phyloP scores from a whole-genome alignment of 1,140 invertebrate genomes.

The Procambarus virginalis region DNA sequence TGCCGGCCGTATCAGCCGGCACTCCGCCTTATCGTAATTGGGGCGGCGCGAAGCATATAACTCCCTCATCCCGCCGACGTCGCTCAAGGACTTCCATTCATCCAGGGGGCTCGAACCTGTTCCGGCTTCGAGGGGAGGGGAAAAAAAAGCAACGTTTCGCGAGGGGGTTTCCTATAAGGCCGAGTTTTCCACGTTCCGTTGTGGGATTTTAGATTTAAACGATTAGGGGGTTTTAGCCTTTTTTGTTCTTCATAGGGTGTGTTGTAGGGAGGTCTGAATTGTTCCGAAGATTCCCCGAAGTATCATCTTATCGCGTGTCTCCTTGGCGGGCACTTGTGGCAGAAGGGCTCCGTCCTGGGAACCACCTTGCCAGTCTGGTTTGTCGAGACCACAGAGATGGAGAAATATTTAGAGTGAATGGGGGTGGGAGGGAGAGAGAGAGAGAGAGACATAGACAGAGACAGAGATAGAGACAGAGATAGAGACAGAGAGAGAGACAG shows the following conservation, averaged over 20 bases:
- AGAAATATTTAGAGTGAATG: too few species aligned
- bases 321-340: neutral
- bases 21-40: conserved; percentile 46
- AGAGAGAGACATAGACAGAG: too few species aligned
- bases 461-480: too few species aligned
- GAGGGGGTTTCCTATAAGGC: neutral
- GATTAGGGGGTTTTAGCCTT: neutral
- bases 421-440: too few species aligned
- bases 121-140: neutral
- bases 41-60: conserved; percentile 12
- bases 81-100: neutral
- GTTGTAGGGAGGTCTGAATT: too few species aligned
- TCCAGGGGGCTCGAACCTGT: neutral
- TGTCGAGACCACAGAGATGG: too few species aligned
- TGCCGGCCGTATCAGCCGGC: conserved; percentile 22
- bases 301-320: too few species aligned
- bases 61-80: conserved; percentile 18
- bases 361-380: too few species aligned
- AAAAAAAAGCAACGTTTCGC: neutral
- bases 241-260: neutral
- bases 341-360: too few species aligned
- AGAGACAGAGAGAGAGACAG: too few species aligned
- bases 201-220: neutral
- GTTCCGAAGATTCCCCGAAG: too few species aligned
- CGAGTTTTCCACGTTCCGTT: neutral